Conservation (phyloP, 2,797 vertebrate genomes). For the Parauchenoglanis ngamensis region DNA sequence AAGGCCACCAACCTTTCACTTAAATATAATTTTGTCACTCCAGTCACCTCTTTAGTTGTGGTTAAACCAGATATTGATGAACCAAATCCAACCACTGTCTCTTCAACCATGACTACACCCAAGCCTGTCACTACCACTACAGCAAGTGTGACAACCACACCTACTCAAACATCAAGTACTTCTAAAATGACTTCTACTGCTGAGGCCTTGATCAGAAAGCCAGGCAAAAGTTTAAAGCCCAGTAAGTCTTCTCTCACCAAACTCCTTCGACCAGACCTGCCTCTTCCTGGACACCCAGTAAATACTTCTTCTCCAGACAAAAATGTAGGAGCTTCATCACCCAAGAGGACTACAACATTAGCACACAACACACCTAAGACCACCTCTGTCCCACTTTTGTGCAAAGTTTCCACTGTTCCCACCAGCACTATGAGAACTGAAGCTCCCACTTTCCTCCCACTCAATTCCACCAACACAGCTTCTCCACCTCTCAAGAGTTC, state of each 20-base stretch:
- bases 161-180: slow-evolving; percentile 43
- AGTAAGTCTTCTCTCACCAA: slow-evolving; percentile 57
- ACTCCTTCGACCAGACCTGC: slow-evolving; percentile 54
- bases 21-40: slow-evolving; percentile 85
- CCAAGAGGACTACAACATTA: slow-evolving; percentile 51
- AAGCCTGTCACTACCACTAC: slow-evolving; percentile 45
- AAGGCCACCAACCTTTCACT: slow-evolving; percentile 84
- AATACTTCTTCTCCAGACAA: slow-evolving; percentile 54
- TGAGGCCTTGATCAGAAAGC: slow-evolving; percentile 62
- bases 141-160: slow-evolving; percentile 50
- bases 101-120: slow-evolving; percentile 57
- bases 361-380: slow-evolving; percentile 56
- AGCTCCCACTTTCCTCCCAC: slow-evolving; percentile 47
- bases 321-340: slow-evolving; percentile 27
- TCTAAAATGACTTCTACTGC: slow-evolving; percentile 35
- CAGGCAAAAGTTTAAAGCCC: slow-evolving; percentile 41
- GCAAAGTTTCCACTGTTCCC: slow-evolving; percentile 35
- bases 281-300: slow-evolving; percentile 51
- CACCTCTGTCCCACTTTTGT: slow-evolving; percentile 52
- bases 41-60: slow-evolving; percentile 84
- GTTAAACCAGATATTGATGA: slow-evolving; percentile 78
- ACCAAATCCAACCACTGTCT: slow-evolving; percentile 48
- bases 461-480: slow-evolving; percentile 53
- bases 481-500: slow-evolving; percentile 54
- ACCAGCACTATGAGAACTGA: slow-evolving; percentile 57